Base-by-base conservation (phyloP, 2,888 invertebrate species). In the Scaptomyza flava region DNA sequence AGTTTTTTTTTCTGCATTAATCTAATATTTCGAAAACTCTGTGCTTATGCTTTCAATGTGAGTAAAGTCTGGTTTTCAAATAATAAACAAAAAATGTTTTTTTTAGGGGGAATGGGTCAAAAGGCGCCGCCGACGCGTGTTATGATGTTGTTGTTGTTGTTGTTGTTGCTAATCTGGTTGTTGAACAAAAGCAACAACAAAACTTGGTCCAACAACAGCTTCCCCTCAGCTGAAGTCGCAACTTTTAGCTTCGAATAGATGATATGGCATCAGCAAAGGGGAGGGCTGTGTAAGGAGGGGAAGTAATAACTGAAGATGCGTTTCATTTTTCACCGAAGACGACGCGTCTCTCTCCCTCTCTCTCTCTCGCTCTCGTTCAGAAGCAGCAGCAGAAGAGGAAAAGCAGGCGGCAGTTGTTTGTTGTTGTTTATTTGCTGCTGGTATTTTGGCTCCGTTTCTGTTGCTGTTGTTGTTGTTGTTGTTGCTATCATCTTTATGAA, bases 91-190 rank as follows among this genome's bases (percentile, higher is more conserved):
- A 54, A 53, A 45, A 5, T 6, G 27, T 53, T 20, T 36, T 56
- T 36, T 42, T n/a, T 36, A 0, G n/a, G 58, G 36, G 36, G 31
- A 59, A 48, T 30, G 41, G 68, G 63, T 72, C 54, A 64, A 75
- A 75, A 57, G 68, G 60, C 52, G 78, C 74, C 75, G 78, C 54
- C 69, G 53, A 68, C 65, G 48, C 69, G 38, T 65, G 61, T 60
- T 72, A 23, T 23, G 23, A 23, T 23, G 23, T 23, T 23, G 23
- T 47, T 30, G 23, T 23, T 23, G 23, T 47, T 30, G 30, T 51
- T 48, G 43, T 20, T 51, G 45, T 57, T 54, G 45, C 50, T 72
- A 59, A 67, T 67, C 63, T 70, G 61, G 56, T 71, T 66, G 77
- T 68, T 63, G 27, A 77, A 76, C 66, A 77, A 77, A 61, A 72